Base-by-base conservation (phyloP, 2,113 vertebrate species). In the Colistium nudipinnis region DNA sequence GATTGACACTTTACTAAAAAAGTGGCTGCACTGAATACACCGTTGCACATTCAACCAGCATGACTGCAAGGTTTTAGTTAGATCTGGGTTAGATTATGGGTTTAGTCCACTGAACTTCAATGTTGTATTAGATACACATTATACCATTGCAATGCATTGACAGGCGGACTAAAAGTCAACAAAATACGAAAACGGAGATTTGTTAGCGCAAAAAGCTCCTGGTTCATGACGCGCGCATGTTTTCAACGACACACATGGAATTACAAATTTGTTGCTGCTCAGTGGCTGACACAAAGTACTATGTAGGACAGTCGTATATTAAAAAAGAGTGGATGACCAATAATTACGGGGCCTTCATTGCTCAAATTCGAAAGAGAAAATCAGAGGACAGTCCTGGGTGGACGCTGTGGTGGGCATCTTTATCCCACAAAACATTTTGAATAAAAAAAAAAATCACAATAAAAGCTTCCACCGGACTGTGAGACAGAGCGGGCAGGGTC, bases 401-500 rank as follows among this genome's bases (percentile, higher is more conserved):
- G 9, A 24, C 6, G 8, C 24, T 47, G 44, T 47, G 19, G 24
- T 52, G 3, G 10, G 11, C 19, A 5, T 27, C 45, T 48, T 48
- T 27, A 33, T 28, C 30, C 13, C n/a, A 9, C 19, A 31, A 47
- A 20, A 22, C 19, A 12, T 20, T 12, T 4, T 47, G 9, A 4
- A 20, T 44, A 11, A 8, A 44, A 7, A 44, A 7, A 44, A 20
- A n/a, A 10, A 3, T 8, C n/a, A 43, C 17, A 38, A 30, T 62
- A 64, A 74, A 68, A 56, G 43, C 38, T 57, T 70, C 81, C 33
- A 81, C 19, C 62, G 59, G 13, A 22, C 27, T 11, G 57, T 60
- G 78, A 82, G 80, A 76, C 64, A 61, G 35, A 66, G 7, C 2
- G n/a, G 30, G 22, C 44, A 57, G 52, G 65, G 63, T 67, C 65